A percentile compares a stretch with the other conserved stretches of the same genome.
phyloP scores from a whole-genome alignment of 1,140 invertebrate species.

The Colletes gigas region DNA sequence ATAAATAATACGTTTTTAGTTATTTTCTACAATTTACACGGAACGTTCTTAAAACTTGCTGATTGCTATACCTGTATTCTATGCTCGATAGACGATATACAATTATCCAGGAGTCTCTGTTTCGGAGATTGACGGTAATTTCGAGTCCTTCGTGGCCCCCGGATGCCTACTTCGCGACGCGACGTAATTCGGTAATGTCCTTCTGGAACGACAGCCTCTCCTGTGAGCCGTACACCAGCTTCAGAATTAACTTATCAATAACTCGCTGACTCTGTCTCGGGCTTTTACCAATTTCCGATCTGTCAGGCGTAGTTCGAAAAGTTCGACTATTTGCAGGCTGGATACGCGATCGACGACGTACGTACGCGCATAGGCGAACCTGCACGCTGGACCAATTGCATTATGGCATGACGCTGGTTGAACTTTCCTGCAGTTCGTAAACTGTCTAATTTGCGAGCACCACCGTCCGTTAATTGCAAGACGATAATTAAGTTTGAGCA shows the following conservation, averaged over 20 bases:
- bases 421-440: conserved; percentile 60
- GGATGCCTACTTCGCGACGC: too few species aligned
- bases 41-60: too few species aligned
- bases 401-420: conserved; percentile 48
- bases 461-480: conserved; percentile 60
- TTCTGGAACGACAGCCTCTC: too few species aligned
- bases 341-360: conserved; percentile 53
- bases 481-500: conserved; percentile 65
- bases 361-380: not conserved
- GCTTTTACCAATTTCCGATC: conserved; percentile 35
- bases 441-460: conserved; percentile 59
- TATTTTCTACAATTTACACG: too few species aligned
- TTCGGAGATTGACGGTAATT: too few species aligned
- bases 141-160: too few species aligned
- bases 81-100: too few species aligned
- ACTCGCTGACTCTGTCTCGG: not conserved
- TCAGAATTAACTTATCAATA: conserved; percentile 21
- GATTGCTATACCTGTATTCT: too few species aligned
- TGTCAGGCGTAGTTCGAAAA: conserved; percentile 23
- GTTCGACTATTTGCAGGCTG: conserved; percentile 38
- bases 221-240: not conserved
- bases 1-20: too few species aligned
- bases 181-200: too few species aligned
- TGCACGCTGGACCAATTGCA: conserved; percentile 53
- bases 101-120: too few species aligned